Evolutionary conservation across 1,140 invertebrate genomes (phyloP), one percentile per base, ranked within the genome.

Genomic region (Meteorus sp.): DNA sequence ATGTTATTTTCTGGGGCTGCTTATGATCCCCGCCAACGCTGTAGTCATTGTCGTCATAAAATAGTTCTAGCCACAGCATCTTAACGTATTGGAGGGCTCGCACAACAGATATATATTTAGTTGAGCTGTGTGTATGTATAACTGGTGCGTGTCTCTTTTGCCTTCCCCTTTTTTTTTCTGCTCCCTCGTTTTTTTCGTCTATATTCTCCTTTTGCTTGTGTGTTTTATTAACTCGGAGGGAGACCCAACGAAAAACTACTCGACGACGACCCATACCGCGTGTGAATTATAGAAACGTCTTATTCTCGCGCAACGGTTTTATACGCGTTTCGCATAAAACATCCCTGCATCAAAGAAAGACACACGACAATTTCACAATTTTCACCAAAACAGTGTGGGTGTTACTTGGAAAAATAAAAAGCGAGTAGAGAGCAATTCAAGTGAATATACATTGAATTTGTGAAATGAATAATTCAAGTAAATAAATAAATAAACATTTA

Each of bases 181-280:
- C n/a, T n/a, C n/a, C n/a, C n/a, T n/a, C n/a, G n/a, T 15, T 17
- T 35, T 31, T 33, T 27, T 35, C 19, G 19, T 20, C 6, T 20
- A 4, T 15, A 13, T 52, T 2, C 23, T 20, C n/a, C 7, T 51
- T 62, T 47, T 58, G 43, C 39, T 53, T 58, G 52, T 56, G 61
- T 64, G 47, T 61, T 67, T 67, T 67, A 67, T 65, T 61, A 63
- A 59, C 63, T 63, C 65, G 50, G 48, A 39, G 65, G 62, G 65
- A 64, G 60, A 56, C n/a, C 37, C 48, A 43, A 58, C 54, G 62
- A 67, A 67, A 67, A 62, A 63, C 25, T n/a, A 48, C 22, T 29
- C 6, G 45, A 25, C 13, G 20, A 25, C 8, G 20, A 25, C 11
- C 45, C 52, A 58, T 50, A 33, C 47, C 55, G 47, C 56, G 56